Percentiles rank a stretch among this genome's conserved stretches.
phyloP scores from a whole-genome alignment of 2,888 invertebrate species.

The Torymus tubicola region DNA sequence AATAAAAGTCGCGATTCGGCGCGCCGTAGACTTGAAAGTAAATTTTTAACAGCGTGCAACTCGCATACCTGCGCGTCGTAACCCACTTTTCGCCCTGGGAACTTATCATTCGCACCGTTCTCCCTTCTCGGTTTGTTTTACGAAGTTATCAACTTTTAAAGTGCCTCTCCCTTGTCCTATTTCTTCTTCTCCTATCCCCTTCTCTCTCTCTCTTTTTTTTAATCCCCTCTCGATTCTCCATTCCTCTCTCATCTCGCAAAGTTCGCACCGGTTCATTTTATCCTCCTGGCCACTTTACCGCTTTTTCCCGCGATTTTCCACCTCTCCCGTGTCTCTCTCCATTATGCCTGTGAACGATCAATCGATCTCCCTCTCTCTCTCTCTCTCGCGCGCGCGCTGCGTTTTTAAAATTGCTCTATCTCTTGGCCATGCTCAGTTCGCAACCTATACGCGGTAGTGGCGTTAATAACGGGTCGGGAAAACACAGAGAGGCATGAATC shows the following conservation, averaged over 20 bases:
- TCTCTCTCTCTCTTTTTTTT: neutral
- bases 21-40: neutral
- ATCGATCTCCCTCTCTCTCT: slow-evolving; percentile 57
- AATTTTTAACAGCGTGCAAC: slow-evolving; percentile 18
- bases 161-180: slow-evolving; percentile 4
- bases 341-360: slow-evolving; percentile 62
- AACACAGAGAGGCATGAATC: slow-evolving; percentile 18
- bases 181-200: neutral
- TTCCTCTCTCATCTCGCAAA: slow-evolving; percentile 12
- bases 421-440: neutral
- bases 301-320: slow-evolving; percentile 43
- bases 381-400: slow-evolving; percentile 56
- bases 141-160: slow-evolving; percentile 56
- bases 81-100: slow-evolving; percentile 31
- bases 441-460: neutral
- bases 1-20: neutral
- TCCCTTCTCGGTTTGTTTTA: slow-evolving; percentile 40
- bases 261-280: slow-evolving; percentile 39
- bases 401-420: slow-evolving; percentile 65
- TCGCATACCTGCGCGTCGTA: slow-evolving; percentile 11
- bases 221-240: neutral
- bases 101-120: slow-evolving; percentile 48
- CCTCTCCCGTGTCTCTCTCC: slow-evolving; percentile 26
- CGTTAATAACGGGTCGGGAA: slow-evolving; percentile 39
- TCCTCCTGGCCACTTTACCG: slow-evolving; percentile 28